Percentiles rank a stretch among this genome's conserved stretches.
phyloP scores from a whole-genome alignment of 2,113 vertebrate species.

The Spea multiplicata region DNA sequence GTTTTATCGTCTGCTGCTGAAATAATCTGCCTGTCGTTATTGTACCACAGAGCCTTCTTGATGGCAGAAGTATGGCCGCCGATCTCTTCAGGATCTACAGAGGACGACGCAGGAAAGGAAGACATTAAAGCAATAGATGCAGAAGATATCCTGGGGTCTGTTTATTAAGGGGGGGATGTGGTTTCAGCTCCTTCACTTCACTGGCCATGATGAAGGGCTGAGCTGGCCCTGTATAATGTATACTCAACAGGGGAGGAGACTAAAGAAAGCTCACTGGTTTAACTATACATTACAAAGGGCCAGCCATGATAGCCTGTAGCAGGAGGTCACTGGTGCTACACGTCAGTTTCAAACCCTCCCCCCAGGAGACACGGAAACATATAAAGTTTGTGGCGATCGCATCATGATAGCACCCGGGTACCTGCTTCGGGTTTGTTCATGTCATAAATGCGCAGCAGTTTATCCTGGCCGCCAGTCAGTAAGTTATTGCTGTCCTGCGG shows the following conservation, averaged over 20 bases:
- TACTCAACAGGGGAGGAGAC: too few relatives aligned
- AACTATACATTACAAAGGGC: too few relatives aligned
- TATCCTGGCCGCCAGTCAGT: conserved; percentile 94
- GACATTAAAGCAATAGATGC: background rate
- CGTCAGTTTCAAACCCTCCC: too few relatives aligned
- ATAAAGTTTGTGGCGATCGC: too few relatives aligned
- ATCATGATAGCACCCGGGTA: conserved; percentile 47
- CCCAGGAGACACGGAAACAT: too few relatives aligned
- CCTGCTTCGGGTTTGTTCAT: conserved; percentile 89
- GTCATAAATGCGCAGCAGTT: conserved; percentile 92
- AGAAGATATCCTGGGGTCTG: too few relatives aligned
- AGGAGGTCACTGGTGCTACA: too few relatives aligned
- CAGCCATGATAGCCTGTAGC: too few relatives aligned
- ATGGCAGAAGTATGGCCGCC: conserved; percentile 92
- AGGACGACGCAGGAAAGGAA: background rate
- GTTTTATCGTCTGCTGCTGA: conserved; percentile 95
- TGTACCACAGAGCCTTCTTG: conserved; percentile 96
- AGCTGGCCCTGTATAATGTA: too few relatives aligned
- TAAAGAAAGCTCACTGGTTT: too few relatives aligned
- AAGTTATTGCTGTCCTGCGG: conserved; percentile 89
- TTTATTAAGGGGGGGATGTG: background rate
- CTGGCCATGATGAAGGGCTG: too few relatives aligned
- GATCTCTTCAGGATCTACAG: conserved; percentile 84
- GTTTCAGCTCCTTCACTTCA: background rate
- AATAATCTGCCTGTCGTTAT: conserved; percentile 89